Evolutionary conservation across 2,113 vertebrate genomes (phyloP), one percentile per base, ranked within the genome.

Genomic region (Morphnarchus princeps): DNA sequence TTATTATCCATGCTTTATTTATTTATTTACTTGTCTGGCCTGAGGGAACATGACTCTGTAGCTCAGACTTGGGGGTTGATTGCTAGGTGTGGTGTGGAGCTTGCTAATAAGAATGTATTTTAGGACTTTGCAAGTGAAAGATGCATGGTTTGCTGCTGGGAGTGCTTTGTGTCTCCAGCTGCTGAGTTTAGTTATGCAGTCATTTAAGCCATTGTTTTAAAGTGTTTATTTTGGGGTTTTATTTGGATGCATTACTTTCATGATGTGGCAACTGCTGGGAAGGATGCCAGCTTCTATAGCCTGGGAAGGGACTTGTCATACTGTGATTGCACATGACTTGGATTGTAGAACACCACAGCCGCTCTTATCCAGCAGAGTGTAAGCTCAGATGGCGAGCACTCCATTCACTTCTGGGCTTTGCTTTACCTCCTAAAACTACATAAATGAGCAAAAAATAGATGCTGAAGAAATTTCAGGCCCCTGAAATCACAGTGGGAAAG

Each of bases 251-350:
- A 95, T 98, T 73, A 83, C 97, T 98, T 98, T 97, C 91, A 94
- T 94, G 96, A 96, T 97, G 94, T 98, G 98, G 98, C 97, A 98
- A 97, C 96, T 98, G 96, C 98, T 98, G 98, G 98, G 98, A 98
- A 98, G 95, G 93, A 84, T 96, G 97, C 98, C 98, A 97, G 78
- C 21, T 97, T 95, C 57, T 89, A 47, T 97, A 89, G 95, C 94
- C 85, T 40, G 49, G 70, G 96, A 98, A 94, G 97, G 91, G 74
- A 94, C 96, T 97, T 98, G 96, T 96, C 97, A 62, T 97, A 94
- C 93, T 97, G 87, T 98, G 96, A 98, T 98, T 98, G 97, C 96
- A 97, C 91, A 93, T 96, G 94, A 98, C 95, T 98, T 97, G 71
- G 81, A 83, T 96, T 93, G 80, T 96, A 93, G 61, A 73, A 4